phyloP scores from a whole-genome alignment of 1,140 invertebrate genomes.

The Mizuhopecten yessoensis region DNA sequence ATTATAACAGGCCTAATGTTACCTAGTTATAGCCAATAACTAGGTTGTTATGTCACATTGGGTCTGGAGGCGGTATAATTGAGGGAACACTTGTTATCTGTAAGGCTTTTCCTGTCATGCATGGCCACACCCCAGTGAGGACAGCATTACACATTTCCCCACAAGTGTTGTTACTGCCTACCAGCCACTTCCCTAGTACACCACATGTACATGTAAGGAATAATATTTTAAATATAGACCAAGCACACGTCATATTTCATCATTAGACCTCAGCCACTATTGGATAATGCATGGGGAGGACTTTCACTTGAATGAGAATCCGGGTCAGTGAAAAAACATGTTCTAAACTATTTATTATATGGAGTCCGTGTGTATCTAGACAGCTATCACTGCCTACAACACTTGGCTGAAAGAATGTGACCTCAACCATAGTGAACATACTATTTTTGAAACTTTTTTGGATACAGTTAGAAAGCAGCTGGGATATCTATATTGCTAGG shows the following conservation, averaged over 20 bases:
- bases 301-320: background rate
- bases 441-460: slow-evolving; percentile 2
- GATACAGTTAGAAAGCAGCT: background rate
- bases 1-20: background rate
- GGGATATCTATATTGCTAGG: background rate
- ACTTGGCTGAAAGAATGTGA: slow-evolving; percentile 8
- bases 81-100: background rate
- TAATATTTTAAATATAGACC: slow-evolving; percentile 18
- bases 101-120: slow-evolving; percentile 11
- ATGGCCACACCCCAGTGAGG: background rate
- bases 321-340: background rate
- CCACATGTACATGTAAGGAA: background rate
- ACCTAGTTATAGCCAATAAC: background rate
- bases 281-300: background rate
- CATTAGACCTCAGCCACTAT: background rate
- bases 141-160: background rate
- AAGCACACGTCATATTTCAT: slow-evolving; percentile 2
- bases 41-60: background rate
- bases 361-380: background rate
- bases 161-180: background rate
- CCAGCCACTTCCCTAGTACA: background rate
- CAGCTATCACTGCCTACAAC: background rate
- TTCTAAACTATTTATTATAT: background rate
- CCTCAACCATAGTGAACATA: background rate
- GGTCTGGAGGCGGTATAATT: slow-evolving; percentile 18